Base-by-base conservation (phyloP, 92 coral and sea anemone species). In the Epizoanthus illoricatus region DNA sequence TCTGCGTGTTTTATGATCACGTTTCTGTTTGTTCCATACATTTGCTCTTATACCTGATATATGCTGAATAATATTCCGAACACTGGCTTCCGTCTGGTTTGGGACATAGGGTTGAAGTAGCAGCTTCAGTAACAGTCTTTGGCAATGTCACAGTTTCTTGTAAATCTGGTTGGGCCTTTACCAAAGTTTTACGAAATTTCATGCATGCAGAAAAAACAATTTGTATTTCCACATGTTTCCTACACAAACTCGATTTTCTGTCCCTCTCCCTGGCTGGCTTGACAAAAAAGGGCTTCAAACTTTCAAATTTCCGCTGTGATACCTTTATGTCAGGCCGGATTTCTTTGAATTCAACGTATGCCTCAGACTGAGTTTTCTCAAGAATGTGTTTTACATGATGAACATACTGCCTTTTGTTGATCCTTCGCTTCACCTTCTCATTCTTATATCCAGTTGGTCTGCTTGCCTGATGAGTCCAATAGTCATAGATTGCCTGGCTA, bases 321-420 rank as follows among this genome's bases (percentile, higher is more conserved):
- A 80, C 67, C 18, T 80, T 67, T 36, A 80, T 55, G 65, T 65
- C 84, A 33, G 84, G 74, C 36, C 62, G 58, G 28, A 68, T 43
- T 17, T 42, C 33, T 49, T 64, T 54, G 36, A 84, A 84, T 47
- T 43, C 86, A 43, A 58, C 19, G 18, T 61, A 84, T 0, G 73
- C 74, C 42, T 84, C 81, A 2, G 80, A 56, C 67, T 80, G 75
- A 47, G 75, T 85, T 65, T 80, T 66, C 69, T 80, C 84, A 21
- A 83, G 61, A 33, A 87, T 70, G 21, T 87, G 85, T 72, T 83
- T 83, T 10, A 75, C 21, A 61, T 87, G 90, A 47, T 74, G 36
- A 65, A 84, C 52, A 73, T 84, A 74, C 87, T 84, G 78, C 64
- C 74, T 71, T 40, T 62, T 84, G 63, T 67, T 66, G 13, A 60